phyloP scores from a whole-genome alignment of 2,888 invertebrate species.

The Prenolepis imparis region DNA sequence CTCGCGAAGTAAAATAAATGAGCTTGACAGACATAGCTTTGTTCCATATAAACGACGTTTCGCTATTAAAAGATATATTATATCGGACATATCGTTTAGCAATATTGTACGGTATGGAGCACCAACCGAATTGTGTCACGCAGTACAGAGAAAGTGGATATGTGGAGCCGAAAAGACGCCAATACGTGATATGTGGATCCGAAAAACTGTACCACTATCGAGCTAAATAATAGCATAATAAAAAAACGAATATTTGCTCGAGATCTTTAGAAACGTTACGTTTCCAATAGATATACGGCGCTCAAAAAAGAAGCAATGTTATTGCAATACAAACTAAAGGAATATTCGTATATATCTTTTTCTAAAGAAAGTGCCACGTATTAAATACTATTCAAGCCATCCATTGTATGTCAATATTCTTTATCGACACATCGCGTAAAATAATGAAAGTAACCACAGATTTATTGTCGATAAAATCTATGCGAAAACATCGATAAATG shows the following conservation, averaged over 20 bases:
- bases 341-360: not conserved
- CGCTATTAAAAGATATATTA: slow-evolving; percentile 35
- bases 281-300: not conserved
- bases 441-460: slow-evolving; percentile 21
- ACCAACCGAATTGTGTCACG: slow-evolving; percentile 40
- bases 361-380: not conserved
- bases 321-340: slow-evolving; percentile 10
- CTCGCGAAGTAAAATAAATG: slow-evolving; percentile 27
- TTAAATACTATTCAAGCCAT: slow-evolving; percentile 15
- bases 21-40: slow-evolving; percentile 35
- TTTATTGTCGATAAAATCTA: slow-evolving; percentile 14
- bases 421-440: slow-evolving; percentile 25
- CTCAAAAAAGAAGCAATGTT: not conserved
- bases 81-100: slow-evolving; percentile 70
- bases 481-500: not conserved
- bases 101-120: slow-evolving; percentile 64
- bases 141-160: not conserved
- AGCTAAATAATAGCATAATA: slow-evolving; percentile 17
- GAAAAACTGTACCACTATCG: slow-evolving; percentile 1
- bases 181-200: slow-evolving; percentile 11
- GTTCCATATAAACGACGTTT: slow-evolving; percentile 32
- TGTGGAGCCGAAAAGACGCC: slow-evolving; percentile 3
- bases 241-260: not conserved
- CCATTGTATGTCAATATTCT: slow-evolving; percentile 5
- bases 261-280: not conserved